Evolutionary conservation across 2,797 vertebrate genomes (phyloP).

Genomic region (Caiman crocodilus): DNA sequence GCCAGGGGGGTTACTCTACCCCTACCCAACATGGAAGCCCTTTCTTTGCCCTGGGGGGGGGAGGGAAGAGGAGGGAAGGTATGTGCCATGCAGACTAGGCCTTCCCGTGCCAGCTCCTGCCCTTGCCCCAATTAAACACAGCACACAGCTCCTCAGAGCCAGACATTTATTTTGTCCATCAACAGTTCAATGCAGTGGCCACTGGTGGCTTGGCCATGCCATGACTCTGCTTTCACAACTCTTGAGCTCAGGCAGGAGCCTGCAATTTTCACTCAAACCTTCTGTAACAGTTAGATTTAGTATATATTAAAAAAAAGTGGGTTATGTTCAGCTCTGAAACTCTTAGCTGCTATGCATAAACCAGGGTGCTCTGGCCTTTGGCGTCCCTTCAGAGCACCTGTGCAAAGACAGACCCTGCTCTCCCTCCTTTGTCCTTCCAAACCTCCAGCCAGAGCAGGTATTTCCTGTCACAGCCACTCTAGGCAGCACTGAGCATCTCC

Average conservation of each 20-base stretch:
- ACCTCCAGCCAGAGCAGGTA: too few species aligned
- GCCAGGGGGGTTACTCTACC: too few species aligned
- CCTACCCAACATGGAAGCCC: too few species aligned
- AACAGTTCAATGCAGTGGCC: neutral
- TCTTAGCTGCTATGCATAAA: neutral
- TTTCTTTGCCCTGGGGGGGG: too few species aligned
- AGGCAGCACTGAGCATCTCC: too few species aligned
- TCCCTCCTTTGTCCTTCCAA: neutral
- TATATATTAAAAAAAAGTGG: neutral
- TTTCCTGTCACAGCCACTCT: too few species aligned
- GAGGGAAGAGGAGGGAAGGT: too few species aligned
- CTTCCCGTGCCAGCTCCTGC: too few species aligned
- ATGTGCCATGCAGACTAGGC: too few species aligned
- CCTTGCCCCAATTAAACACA: neutral
- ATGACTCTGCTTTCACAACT: neutral
- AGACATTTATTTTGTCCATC: neutral
- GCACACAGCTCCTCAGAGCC: neutral
- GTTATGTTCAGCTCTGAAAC: neutral
- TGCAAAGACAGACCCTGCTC: neutral
- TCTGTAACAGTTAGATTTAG: neutral
- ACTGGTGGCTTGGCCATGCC: neutral
- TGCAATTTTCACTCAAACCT: neutral
- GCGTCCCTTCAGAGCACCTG: neutral
- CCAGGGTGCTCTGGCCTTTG: neutral
- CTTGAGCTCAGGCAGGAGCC: neutral